Evolutionary conservation across 2,888 invertebrate genomes (phyloP).

Genomic region (Trachelus iudaicus): DNA sequence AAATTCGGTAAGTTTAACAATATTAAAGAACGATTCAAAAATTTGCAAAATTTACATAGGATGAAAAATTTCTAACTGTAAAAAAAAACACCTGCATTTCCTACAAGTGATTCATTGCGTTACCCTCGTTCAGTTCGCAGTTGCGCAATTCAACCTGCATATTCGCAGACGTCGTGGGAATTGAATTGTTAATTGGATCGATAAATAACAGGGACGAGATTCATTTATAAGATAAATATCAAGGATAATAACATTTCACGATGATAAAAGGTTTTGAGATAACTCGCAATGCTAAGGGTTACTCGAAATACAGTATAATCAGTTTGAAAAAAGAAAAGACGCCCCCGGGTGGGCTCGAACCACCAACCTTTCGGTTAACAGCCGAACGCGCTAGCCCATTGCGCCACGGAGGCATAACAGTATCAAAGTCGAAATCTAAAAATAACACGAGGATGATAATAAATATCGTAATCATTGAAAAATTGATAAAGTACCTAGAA

Average conservation of each 20-base stretch:
- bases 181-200: neutral
- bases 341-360: slow-evolving; percentile 94
- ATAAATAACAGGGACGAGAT: neutral
- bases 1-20: neutral
- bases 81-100: neutral
- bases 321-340: neutral
- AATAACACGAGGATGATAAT: neutral
- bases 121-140: neutral
- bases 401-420: slow-evolving; percentile 80
- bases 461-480: neutral
- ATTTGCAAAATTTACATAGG: neutral
- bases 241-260: neutral
- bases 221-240: neutral
- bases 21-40: neutral
- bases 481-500: neutral
- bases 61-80: neutral
- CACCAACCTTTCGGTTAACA: slow-evolving; percentile 99
- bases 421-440: neutral
- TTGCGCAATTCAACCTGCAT: neutral
- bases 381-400: slow-evolving; percentile 98
- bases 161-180: neutral
- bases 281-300: neutral
- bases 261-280: neutral
- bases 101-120: neutral
- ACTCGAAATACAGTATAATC: neutral